These are phyloP conservation scores for Slavum lentiscoides DNA, from an alignment of 2,888 invertebrate species.

Conservation along the genomic window DNA sequence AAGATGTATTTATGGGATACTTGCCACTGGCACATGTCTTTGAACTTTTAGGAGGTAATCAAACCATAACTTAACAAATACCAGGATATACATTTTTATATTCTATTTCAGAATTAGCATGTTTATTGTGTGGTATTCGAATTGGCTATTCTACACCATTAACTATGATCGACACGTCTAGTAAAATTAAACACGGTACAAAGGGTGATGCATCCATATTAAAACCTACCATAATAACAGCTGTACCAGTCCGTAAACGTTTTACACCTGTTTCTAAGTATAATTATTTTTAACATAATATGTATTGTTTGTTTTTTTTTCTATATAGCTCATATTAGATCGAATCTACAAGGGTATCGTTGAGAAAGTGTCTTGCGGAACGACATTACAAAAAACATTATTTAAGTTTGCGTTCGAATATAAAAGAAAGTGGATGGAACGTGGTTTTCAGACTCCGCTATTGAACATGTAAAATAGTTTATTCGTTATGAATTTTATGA, in stretches of 20 bases:
- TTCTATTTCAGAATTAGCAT: constrained; percentile 58
- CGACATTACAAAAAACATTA: constrained; percentile 76
- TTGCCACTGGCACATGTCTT: constrained; percentile 96
- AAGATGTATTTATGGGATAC: constrained; percentile 90
- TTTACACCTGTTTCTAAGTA: neutral
- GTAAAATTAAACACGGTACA: constrained; percentile 93
- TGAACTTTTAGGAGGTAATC: constrained; percentile 80
- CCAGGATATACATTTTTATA: neutral
- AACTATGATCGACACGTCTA: constrained; percentile 89
- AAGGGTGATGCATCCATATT: constrained; percentile 91
- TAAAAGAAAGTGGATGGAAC: constrained; percentile 81
- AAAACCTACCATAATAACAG: constrained; percentile 90
- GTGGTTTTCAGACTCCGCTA: constrained; percentile 80
- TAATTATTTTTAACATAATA: constrained; percentile 6
- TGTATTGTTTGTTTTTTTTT: neutral
- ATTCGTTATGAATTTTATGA: neutral
- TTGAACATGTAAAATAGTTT: constrained; percentile 66
- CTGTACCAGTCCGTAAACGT: constrained; percentile 79
- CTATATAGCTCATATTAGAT: constrained; percentile 85
- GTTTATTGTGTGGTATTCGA: constrained; percentile 71
- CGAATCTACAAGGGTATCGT: constrained; percentile 94
- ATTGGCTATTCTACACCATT: constrained; percentile 96
- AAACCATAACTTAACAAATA: neutral
- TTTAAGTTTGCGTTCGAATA: constrained; percentile 95
- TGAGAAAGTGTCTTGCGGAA: constrained; percentile 86